Evolutionary conservation across 1,140 invertebrate species (phyloP).

Genomic region (Eriosoma lanigerum): DNA sequence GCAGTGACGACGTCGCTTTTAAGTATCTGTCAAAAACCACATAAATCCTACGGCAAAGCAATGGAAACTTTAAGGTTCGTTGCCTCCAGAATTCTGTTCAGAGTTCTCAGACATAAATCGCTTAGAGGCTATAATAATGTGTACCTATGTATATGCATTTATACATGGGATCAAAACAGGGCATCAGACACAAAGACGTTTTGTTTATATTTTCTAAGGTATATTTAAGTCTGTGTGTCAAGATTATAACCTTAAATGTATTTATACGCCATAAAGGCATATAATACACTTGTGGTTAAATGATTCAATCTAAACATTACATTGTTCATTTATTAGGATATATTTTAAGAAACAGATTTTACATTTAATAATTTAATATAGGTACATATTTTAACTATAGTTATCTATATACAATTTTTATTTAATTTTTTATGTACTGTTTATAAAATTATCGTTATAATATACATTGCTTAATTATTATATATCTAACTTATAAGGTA

Average conservation of each 20-base stretch:
- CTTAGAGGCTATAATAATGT: not conserved
- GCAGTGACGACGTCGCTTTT: conserved; percentile 15
- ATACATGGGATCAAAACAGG: not conserved
- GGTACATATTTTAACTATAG: no score
- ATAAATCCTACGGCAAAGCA: conserved; percentile 14
- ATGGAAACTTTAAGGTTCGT: conserved; percentile 37
- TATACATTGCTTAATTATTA: no score
- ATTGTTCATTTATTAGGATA: no score
- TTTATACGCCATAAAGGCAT: not conserved
- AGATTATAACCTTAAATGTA: not conserved
- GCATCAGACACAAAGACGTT: not conserved
- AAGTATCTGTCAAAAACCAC: conserved; percentile 41
- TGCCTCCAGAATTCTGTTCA: not conserved
- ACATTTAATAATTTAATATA: no score
- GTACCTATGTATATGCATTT: not conserved
- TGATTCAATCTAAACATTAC: not conserved
- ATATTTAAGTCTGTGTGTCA: not conserved
- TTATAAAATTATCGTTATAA: no score
- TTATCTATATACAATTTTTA: no score
- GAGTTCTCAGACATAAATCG: conserved; percentile 36
- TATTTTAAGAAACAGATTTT: no score
- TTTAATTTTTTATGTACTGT: no score
- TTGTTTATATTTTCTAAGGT: conserved; percentile 12
- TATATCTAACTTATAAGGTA: no score
- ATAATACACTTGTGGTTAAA: not conserved